Percentiles rank a stretch among this genome's conserved stretches.
These are phyloP conservation scores for Halictus rubicundus DNA, from an alignment of 1,140 invertebrate species.

Conservation along the genomic window DNA sequence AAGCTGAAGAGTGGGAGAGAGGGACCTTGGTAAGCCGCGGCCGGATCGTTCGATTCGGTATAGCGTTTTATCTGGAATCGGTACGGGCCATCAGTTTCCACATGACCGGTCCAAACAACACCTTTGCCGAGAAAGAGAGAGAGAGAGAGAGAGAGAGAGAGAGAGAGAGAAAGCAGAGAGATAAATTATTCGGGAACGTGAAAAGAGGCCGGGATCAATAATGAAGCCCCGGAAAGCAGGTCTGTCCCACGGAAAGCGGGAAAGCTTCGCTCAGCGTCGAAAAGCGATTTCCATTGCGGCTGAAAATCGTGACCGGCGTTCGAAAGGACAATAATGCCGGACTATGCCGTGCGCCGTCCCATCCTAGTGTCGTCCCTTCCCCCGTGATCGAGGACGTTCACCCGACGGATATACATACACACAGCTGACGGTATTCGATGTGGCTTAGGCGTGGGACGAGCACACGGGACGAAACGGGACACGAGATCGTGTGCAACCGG, in stretches of 20 bases:
- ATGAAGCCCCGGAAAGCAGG: not conserved
- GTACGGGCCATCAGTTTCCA: not conserved
- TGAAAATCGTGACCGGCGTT: conserved; percentile 30
- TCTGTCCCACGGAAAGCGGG: not conserved
- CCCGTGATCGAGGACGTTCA: conserved; percentile 48
- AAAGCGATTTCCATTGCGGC: conserved; percentile 41
- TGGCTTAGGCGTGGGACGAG: conserved; percentile 39
- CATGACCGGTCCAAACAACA: conserved; percentile 1
- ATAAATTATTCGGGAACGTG: conserved; percentile 34
- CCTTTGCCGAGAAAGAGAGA: not conserved
- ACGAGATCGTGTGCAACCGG: conserved; percentile 28
- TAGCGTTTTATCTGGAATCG: conserved; percentile 10
- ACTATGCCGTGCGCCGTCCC: not conserved
- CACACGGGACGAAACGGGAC: conserved; percentile 1
- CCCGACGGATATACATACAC: conserved; percentile 25
- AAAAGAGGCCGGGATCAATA: conserved; percentile 28
- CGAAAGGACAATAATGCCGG: conserved; percentile 28
- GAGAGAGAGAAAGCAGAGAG: not conserved
- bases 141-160: too few relatives aligned
- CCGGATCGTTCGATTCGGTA: conserved; percentile 4
- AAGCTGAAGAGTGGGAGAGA: too few relatives aligned
- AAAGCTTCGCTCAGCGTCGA: conserved; percentile 9
- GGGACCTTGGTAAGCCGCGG: too few relatives aligned
- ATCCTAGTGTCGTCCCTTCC: conserved; percentile 1
- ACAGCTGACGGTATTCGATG: conserved; percentile 43